Percentiles rank a stretch among this genome's conserved stretches.
phyloP scores from a whole-genome alignment of 2,797 vertebrate species.

The Acrocephalus scirpaceus region DNA sequence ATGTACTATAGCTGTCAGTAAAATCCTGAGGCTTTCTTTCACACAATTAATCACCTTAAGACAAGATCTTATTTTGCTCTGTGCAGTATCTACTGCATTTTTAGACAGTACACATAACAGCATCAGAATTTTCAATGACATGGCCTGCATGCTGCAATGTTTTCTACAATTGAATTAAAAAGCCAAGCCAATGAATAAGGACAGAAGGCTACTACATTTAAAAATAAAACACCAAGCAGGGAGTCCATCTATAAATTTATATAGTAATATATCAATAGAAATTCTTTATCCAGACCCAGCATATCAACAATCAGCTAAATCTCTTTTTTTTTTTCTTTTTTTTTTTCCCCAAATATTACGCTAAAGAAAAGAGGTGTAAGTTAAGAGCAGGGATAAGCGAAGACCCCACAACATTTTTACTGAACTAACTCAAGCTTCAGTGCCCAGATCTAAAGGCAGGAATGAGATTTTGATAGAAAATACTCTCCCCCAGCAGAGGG shows the following conservation, averaged over 20 bases:
- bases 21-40: background rate
- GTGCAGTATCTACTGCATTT: background rate
- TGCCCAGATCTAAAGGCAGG: background rate
- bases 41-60: background rate
- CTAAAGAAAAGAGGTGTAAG: background rate
- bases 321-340: background rate
- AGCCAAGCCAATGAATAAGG: background rate
- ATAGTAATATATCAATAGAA: background rate
- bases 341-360: background rate
- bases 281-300: background rate
- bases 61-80: background rate
- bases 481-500: accelerated
- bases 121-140: background rate
- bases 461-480: background rate
- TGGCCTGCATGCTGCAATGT: background rate
- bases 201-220: background rate
- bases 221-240: background rate
- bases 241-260: background rate
- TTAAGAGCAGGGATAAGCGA: background rate
- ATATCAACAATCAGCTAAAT: background rate
- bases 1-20: background rate
- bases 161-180: background rate
- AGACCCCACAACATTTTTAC: background rate
- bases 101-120: background rate
- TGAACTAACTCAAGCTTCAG: background rate